These are phyloP conservation scores for Ascaphus truei DNA, from an alignment of 2,113 vertebrate genomes.

Conservation along the genomic window DNA sequence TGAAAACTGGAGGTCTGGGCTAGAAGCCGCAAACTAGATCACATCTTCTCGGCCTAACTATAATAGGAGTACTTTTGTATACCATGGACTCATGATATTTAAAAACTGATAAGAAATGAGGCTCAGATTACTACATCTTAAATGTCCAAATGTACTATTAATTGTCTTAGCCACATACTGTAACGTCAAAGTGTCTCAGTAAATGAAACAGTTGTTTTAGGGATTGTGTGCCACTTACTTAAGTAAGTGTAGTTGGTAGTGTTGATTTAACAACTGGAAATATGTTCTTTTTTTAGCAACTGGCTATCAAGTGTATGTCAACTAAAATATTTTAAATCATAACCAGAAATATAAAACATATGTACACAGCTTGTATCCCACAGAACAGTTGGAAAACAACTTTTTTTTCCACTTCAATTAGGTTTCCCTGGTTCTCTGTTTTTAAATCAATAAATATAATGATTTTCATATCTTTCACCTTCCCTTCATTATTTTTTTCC, in stretches of 20 bases:
- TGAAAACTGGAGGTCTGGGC: slow-evolving; percentile 10
- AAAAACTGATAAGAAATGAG: slow-evolving; percentile 5
- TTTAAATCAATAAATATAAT: slow-evolving; percentile 31
- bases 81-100: neutral
- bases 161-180: too few relatives aligned
- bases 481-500: slow-evolving; percentile 27
- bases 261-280: slow-evolving; percentile 29
- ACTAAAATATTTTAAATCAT: slow-evolving; percentile 24
- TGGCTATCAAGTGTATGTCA: slow-evolving; percentile 26
- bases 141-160: slow-evolving; percentile 13
- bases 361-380: slow-evolving; percentile 8
- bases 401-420: slow-evolving; percentile 26
- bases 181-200: slow-evolving; percentile 22
- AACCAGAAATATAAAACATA: slow-evolving; percentile 34
- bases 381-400: slow-evolving; percentile 19
- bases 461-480: slow-evolving; percentile 38
- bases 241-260: slow-evolving; percentile 5
- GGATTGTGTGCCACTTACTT: slow-evolving; percentile 22
- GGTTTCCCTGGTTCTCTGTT: neutral
- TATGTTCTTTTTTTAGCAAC: slow-evolving; percentile 31
- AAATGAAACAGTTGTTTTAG: neutral
- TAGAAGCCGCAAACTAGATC: neutral
- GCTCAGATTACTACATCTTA: slow-evolving; percentile 3
- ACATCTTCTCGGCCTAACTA: neutral
- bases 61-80: neutral